Evolutionary conservation across 2,113 vertebrate genomes (phyloP).

Genomic region (Urocolius indicus): DNA sequence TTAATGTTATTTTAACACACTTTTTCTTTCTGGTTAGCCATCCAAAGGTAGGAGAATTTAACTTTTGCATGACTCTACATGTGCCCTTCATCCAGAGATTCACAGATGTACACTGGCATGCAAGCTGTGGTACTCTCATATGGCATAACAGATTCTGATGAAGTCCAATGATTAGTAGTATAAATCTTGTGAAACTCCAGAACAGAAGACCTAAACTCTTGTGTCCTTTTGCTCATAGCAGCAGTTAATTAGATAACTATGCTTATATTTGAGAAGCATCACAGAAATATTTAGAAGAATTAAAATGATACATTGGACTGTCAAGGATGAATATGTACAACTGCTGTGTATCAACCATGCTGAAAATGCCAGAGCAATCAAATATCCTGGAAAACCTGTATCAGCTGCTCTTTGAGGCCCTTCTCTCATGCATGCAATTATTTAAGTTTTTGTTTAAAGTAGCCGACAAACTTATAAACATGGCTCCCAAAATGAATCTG

Average conservation of each 20-base stretch:
- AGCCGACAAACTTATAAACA: slow-evolving; percentile 50
- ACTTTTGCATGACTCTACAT: not conserved
- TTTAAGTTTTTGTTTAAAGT: slow-evolving; percentile 69
- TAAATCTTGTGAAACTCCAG: not conserved
- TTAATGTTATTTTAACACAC: not conserved
- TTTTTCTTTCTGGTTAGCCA: not conserved
- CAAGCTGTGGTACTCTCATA: not conserved
- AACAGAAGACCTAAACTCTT: not conserved
- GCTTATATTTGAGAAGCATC: not conserved
- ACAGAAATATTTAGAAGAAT: slow-evolving; percentile 16
- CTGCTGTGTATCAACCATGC: not conserved
- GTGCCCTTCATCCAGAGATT: not conserved
- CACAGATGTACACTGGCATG: not conserved
- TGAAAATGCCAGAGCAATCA: not conserved
- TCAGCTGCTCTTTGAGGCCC: not conserved
- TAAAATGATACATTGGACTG: not conserved
- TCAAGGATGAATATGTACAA: not conserved
- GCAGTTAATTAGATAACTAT: not conserved
- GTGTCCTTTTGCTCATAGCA: not conserved
- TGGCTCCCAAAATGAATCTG: slow-evolving; percentile 11
- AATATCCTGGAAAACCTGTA: not conserved
- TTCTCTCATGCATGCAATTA: not conserved
- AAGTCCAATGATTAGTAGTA: not conserved
- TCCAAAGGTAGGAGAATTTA: not conserved
- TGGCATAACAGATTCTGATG: not conserved